Evolutionary conservation across 2,888 invertebrate genomes (phyloP).

Genomic region (Halictus quadricinctus): DNA sequence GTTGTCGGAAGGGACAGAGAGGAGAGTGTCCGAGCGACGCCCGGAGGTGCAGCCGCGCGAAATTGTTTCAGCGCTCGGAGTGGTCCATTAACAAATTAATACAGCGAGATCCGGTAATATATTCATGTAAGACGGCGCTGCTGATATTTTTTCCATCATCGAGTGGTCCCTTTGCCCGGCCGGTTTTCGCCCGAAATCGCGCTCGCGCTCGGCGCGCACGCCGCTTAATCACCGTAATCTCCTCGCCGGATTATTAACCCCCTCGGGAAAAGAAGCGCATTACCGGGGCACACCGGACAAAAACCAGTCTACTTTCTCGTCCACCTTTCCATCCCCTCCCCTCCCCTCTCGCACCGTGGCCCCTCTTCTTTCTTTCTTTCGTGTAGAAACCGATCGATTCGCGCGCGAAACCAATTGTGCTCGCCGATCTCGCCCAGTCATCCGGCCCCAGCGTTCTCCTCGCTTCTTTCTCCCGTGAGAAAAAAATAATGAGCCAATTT

Average conservation of each 20-base stretch:
- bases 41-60: constrained; percentile 4
- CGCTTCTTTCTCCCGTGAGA: not conserved
- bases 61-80: constrained; percentile 23
- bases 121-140: constrained; percentile 32
- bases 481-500: constrained; percentile 56
- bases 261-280: constrained; percentile 35
- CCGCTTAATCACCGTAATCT: constrained; percentile 52
- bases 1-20: not conserved
- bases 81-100: constrained; percentile 49
- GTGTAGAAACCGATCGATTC: constrained; percentile 47
- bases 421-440: constrained; percentile 29
- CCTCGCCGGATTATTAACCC: constrained; percentile 55
- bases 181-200: constrained; percentile 37
- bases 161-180: constrained; percentile 36
- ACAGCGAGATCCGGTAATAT: constrained; percentile 46
- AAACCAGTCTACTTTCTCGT: constrained; percentile 55
- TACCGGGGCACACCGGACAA: constrained; percentile 29
- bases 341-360: not conserved
- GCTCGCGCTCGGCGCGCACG: constrained; percentile 10
- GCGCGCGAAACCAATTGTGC: constrained; percentile 36
- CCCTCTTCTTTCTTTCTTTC: not conserved
- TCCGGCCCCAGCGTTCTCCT: not conserved
- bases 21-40: not conserved
- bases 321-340: constrained; percentile 29
- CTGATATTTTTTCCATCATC: constrained; percentile 31